These are phyloP conservation scores for Perizoma flavofasciatum DNA, from an alignment of 2,888 invertebrate species.

Conservation along the genomic window DNA sequence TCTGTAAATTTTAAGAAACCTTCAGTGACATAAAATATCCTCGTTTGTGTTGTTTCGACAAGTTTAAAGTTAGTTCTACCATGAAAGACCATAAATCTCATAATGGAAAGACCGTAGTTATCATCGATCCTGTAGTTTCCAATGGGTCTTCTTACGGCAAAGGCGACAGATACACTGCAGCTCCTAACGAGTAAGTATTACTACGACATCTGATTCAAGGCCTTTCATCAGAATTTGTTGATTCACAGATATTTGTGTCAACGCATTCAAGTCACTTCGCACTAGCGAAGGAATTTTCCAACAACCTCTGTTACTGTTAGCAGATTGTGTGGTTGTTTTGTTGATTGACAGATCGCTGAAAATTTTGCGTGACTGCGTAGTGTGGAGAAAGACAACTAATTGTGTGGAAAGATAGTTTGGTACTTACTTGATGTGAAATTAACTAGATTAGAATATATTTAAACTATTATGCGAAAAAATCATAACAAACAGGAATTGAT, in stretches of 20 bases:
- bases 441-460: neutral
- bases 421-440: neutral
- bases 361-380: too few relatives aligned
- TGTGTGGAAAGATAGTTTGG: too few relatives aligned
- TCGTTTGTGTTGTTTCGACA: neutral
- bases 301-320: neutral
- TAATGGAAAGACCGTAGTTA: conserved; percentile 54
- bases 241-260: conserved; percentile 10
- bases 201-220: conserved; percentile 9
- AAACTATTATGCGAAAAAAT: neutral
- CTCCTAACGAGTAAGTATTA: conserved; percentile 76
- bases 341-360: neutral
- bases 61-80: conserved; percentile 45
- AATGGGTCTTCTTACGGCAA: conserved; percentile 73
- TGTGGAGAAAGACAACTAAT: too few relatives aligned
- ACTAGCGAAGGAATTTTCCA: conserved; percentile 29
- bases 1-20: conserved; percentile 15
- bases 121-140: conserved; percentile 42
- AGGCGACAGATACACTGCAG: conserved; percentile 76
- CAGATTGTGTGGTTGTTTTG: conserved; percentile 1
- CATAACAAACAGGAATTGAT: neutral
- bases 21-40: conserved; percentile 12
- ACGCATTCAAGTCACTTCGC: conserved; percentile 13
- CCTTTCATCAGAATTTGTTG: conserved; percentile 17
- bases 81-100: conserved; percentile 66